Evolutionary conservation across 37 sponge, comb jelly and placozoan genomes (phyloP), one percentile per base, ranked within the genome.

Genomic region (Aplysina aerophoba): DNA sequence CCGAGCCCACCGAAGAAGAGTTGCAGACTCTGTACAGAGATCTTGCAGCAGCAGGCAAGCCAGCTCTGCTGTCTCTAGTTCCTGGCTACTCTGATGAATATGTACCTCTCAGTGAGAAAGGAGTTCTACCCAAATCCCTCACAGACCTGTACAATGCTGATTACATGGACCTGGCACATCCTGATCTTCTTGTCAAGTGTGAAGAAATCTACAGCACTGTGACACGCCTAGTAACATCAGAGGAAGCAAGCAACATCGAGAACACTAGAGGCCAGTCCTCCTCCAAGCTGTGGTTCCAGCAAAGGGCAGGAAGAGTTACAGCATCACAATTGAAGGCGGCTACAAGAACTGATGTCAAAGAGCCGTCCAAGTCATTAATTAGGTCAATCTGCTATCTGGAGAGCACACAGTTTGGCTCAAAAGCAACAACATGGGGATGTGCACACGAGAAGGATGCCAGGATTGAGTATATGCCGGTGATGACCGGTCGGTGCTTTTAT

Each of bases 241-340:
- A 85, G 24, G 35, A 56, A 19, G 81, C 72, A 21, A 67, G 66
- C 69, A 17, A 27, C 28, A 73, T 87, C 22, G 87, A 67, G 68
- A 22, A 68, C 22, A 86, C 91, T 30, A 16, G 79, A 28, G 55
- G n/a, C 30, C 86, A 90, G 66, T 40, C 90, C 22, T 22, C 14
- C 15, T 77, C 79, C 25, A 81, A 57, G 21, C 19, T 86, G 0
- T 90, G 91, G 91, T 90, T 87, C 58, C 87, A 86, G 36, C 87
- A 90, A 61, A 36, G 91, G 50, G 83, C 91, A 17, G 91, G 91
- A 21, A 83, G 83, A 17, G 87, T 90, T 17, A 90, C 86, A 36
- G 91, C 87, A 58, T 90, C 91, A 27, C 35, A 68, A 36, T 24
- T 90, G 25, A 89, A 86, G 55, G 71, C 85, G 68, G 90, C 82